phyloP scores from a whole-genome alignment of 2,888 invertebrate genomes.

The Fragum fragum region DNA sequence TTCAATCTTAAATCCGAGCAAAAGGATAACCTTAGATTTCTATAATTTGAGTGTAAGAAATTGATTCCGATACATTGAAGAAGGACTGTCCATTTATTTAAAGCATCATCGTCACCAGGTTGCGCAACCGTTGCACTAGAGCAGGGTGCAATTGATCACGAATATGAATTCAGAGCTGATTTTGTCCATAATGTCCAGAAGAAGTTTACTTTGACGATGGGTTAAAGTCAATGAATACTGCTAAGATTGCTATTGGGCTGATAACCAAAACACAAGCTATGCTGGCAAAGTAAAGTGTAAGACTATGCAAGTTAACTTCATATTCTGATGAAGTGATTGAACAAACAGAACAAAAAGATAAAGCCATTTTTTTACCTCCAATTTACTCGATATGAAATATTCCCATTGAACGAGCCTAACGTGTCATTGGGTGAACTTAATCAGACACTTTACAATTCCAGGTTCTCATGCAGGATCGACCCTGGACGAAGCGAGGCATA shows the following conservation, averaged over 20 bases:
- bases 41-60: slow-evolving; percentile 51
- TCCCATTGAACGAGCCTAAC: slow-evolving; percentile 63
- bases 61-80: slow-evolving; percentile 35
- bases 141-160: slow-evolving; percentile 21
- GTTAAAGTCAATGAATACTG: slow-evolving; percentile 24
- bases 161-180: slow-evolving; percentile 39
- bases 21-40: slow-evolving; percentile 55
- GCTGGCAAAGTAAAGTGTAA: slow-evolving; percentile 37
- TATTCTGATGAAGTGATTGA: slow-evolving; percentile 66
- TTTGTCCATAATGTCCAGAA: slow-evolving; percentile 24
- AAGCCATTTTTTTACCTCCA: slow-evolving; percentile 37
- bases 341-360: slow-evolving; percentile 48
- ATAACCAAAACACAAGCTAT: slow-evolving; percentile 4
- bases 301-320: slow-evolving; percentile 66
- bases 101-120: slow-evolving; percentile 63
- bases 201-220: slow-evolving; percentile 61
- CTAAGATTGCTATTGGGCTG: not conserved
- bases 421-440: slow-evolving; percentile 66
- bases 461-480: slow-evolving; percentile 51
- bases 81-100: slow-evolving; percentile 64
- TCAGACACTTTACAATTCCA: slow-evolving; percentile 64
- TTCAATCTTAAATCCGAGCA: slow-evolving; percentile 40
- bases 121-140: slow-evolving; percentile 49
- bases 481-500: slow-evolving; percentile 62
- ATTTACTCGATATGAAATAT: slow-evolving; percentile 40